Conservation (phyloP, 2,797 vertebrate species). For the Micromesistius poutassou region DNA sequence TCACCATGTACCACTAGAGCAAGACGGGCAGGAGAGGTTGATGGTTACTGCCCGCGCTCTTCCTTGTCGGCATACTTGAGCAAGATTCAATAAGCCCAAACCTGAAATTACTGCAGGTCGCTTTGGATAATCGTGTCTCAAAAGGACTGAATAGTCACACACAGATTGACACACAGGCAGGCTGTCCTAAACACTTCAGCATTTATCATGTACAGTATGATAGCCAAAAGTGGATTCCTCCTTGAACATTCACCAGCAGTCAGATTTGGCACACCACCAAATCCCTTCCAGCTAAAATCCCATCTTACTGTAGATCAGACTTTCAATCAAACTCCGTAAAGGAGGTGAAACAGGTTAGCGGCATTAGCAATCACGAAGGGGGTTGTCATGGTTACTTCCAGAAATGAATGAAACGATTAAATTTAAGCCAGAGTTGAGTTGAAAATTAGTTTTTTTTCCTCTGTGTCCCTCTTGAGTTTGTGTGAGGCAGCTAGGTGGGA, state of each 20-base stretch:
- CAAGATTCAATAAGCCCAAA: neutral
- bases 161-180: conserved; percentile 12
- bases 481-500: conserved; percentile 19
- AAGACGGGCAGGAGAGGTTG: conserved; percentile 5
- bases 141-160: conserved; percentile 11
- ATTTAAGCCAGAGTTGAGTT: conserved; percentile 39
- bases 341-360: conserved; percentile 34
- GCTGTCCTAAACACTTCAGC: conserved; percentile 17
- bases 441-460: conserved; percentile 22
- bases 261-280: conserved; percentile 1
- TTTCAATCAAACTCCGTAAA: conserved; percentile 23
- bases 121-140: neutral
- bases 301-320: conserved; percentile 33
- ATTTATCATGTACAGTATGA: conserved; percentile 1
- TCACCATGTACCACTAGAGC: conserved; percentile 98
- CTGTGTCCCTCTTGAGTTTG: conserved; percentile 28
- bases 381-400: conserved; percentile 38
- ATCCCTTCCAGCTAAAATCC: conserved; percentile 36
- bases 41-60: neutral
- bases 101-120: neutral
- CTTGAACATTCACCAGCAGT: neutral
- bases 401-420: conserved; percentile 42
- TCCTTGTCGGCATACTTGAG: neutral
- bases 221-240: neutral
- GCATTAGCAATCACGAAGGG: conserved; percentile 30